Evolutionary conservation across 1,140 invertebrate species (phyloP).

Genomic region (Sinonovacula constricta): DNA sequence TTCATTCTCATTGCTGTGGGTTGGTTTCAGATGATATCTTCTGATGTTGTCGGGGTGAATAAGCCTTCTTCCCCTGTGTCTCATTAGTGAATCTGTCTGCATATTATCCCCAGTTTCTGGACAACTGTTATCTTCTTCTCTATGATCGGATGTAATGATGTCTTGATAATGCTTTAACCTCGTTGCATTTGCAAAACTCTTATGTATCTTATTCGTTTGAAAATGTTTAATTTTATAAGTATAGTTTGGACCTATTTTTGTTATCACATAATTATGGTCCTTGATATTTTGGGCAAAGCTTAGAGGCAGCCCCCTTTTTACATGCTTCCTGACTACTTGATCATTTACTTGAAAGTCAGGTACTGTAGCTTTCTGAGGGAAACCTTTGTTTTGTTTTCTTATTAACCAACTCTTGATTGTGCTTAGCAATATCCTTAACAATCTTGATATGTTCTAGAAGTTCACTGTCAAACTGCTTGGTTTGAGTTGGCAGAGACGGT

Average conservation of each 20-base stretch:
- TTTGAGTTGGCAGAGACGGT: neutral
- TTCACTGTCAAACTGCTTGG: neutral
- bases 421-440: constrained; percentile 18
- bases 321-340: constrained; percentile 18
- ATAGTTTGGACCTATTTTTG: constrained; percentile 15
- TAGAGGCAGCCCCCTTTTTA: constrained; percentile 21
- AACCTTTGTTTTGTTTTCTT: constrained; percentile 31
- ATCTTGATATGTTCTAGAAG: constrained; percentile 26
- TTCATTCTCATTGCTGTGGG: no score
- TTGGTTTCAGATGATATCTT: no score
- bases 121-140: no score
- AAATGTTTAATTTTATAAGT: constrained; percentile 40
- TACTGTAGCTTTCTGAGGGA: constrained; percentile 36
- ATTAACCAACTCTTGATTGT: constrained; percentile 42
- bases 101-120: no score
- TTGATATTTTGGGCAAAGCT: constrained; percentile 34
- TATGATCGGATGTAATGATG: no score
- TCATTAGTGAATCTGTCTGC: no score
- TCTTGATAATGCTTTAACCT: no score
- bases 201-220: no score
- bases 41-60: no score
- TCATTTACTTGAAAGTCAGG: constrained; percentile 33
- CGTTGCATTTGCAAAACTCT: no score
- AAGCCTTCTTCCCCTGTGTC: no score
- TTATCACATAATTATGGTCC: constrained; percentile 48